Base-by-base conservation (phyloP, 2,113 vertebrate genomes). In the Mandrillus leucophaeus region DNA sequence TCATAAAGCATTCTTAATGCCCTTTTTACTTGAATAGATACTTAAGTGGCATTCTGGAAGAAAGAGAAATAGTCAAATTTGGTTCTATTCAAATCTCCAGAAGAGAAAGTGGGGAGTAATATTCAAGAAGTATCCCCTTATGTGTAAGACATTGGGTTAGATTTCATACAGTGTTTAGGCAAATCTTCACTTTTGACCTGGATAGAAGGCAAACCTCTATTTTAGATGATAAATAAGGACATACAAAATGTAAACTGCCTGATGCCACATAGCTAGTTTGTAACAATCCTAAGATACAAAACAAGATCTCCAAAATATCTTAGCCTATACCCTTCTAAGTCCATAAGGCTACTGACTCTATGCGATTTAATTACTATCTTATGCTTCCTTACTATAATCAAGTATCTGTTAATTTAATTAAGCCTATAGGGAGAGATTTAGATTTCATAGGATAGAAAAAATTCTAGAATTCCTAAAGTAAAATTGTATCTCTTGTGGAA, bases 341-440 rank as follows among this genome's bases (percentile, higher is more conserved):
- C 2, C 25, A 0, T 27, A 85, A 80, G 10, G 25, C 27, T 81
- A 52, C 2, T 78, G n/a, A 59, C 4, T 86, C 61, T 88, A 50
- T 78, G 72, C 89, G 23, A 78, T 81, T 80, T 95, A 78, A 52
- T 82, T 90, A 70, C 82, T 81, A 90, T 11, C 14, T 82, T 70
- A 90, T 45, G 6, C 22, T 64, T 93, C 11, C 8, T 88, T 96
- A 10, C n/a, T 97, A 95, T 82, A 13, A 86, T 91, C 50, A 95
- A 96, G 72, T 91, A 88, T 78, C n/a, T 85, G 14, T 55, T 98
- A 80, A 93, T 95, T 91, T 70, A 66, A 86, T 89, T 78, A 95
- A 93, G 30, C 23, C 30, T 79, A 43, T 27, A 52, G 45, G 38
- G 57, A 81, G 75, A 91, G 13, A 93, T 84, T 85, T 18, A 50